Evolutionary conservation across 2,113 vertebrate genomes (phyloP), one percentile per base, ranked within the genome.

Genomic region (Lophura nycthemera): DNA sequence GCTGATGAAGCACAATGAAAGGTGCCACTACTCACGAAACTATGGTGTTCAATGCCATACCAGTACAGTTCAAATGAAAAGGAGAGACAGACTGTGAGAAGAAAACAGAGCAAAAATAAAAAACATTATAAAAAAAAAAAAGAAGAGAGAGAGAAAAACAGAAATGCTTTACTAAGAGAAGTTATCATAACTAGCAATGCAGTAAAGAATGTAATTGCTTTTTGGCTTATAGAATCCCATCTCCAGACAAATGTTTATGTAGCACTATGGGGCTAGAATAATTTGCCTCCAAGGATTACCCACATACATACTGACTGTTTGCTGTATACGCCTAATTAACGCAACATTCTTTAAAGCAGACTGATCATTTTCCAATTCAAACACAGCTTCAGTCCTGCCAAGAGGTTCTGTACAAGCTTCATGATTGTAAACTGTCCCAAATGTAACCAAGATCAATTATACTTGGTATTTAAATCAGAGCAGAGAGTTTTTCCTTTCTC

Each of bases 1-100:
- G 74, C 45, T 66, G 29, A 0, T 3, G 12, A 52, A 30, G 67
- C 25, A 25, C 69, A 32, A 15, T 0, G 10, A 40, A 78, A 74
- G 0, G 0, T 10, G 6, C 4, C 42, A 8, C 32, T 42, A 36
- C 6, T 6, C 8, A 22, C 21, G 57, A 78, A 38, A 56, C 40
- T 3, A 18, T 1, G 32, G 21, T n/a, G 34, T 36, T 47, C 70
- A 30, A 1, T 8, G 22, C 6, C 65, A 52, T 22, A 11, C 5
- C 29, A 40, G 12, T 15, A 18, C 11, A 38, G 5, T 22, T 54
- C n/a, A 59, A 50, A 45, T 34, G 25, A 54, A 61, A 83, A 76
- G 27, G 34, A 72, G 48, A 79, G 30, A 65, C 20, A 74, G 65
- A 45, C 86, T 17, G 38, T 29, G 34, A 32, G 52, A 67, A 29